These are phyloP conservation scores for Arizona elegans DNA, from an alignment of 2,113 vertebrate genomes.

Conservation along the genomic window DNA sequence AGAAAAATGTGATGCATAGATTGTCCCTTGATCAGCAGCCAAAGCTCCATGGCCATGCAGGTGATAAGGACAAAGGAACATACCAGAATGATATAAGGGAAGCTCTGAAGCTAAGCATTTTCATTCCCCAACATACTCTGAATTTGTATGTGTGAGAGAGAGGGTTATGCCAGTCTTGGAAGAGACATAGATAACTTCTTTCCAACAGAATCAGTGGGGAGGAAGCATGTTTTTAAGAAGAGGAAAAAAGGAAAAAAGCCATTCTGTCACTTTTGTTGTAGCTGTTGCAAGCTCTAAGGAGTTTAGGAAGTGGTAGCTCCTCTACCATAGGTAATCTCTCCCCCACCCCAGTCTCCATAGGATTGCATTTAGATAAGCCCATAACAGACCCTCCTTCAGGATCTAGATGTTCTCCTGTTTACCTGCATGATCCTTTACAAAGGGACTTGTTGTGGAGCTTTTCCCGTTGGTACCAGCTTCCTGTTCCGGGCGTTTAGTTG, in stretches of 20 bases:
- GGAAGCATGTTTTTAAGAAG: background rate
- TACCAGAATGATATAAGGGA: background rate
- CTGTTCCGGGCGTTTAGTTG: constrained; percentile 83
- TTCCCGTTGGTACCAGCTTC: constrained; percentile 81
- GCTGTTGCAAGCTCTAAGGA: background rate
- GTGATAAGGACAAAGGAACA: background rate
- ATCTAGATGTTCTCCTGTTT: constrained; percentile 4
- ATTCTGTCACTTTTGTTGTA: background rate
- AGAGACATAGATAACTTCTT: background rate
- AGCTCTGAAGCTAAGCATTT: background rate
- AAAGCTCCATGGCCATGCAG: background rate
- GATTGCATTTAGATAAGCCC: background rate
- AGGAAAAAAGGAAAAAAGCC: background rate
- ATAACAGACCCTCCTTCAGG: background rate
- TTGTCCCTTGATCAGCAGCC: background rate
- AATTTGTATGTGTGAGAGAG: background rate
- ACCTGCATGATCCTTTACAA: constrained; percentile 81
- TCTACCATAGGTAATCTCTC: background rate
- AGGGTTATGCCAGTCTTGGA: background rate
- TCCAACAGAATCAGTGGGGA: background rate
- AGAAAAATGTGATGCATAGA: background rate
- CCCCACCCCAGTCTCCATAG: background rate
- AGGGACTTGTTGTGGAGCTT: constrained; percentile 79
- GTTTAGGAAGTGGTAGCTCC: background rate
- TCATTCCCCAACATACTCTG: background rate